Base-by-base conservation (phyloP, 2,888 invertebrate genomes). In the Heliconius cydno region DNA sequence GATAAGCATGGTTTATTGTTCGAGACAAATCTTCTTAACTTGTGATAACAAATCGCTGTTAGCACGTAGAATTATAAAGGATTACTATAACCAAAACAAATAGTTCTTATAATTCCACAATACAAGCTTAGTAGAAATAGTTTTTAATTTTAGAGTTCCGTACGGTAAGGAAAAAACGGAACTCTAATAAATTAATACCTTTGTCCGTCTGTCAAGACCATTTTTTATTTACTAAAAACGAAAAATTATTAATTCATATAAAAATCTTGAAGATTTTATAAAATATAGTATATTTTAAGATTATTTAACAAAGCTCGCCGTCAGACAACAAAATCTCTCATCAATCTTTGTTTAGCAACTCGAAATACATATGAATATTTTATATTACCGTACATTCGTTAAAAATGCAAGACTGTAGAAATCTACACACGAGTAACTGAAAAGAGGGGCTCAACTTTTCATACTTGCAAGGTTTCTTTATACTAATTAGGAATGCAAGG, bases 1-100 rank as follows among this genome's bases (percentile, higher is more conserved):
- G 86, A 86, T 86, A 86, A 85, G 85, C 84, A 84, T 84, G 84
- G 85, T 85, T 85, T 83, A 86, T 85, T 84, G 85, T 83, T 84
- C 81, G 73, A 84, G 82, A 82, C 82, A 84, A 85, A 85, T 85
- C 84, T 84, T 82, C 84, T 84, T 83, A 82, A 82, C 83, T 83
- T 85, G 82, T 79, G 84, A 84, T 85, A 85, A 84, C 84, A 85
- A 79, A 82, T 81, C 79, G 83, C 75, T 81, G 82, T 84, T 83
- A 82, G 81, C 83, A 82, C 80, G 77, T 78, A 78, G 76, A 81
- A 79, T 82, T 82, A 82, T 76, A 75, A 79, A 75, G 75, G 75
- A 25, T 79, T 67, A 74, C 68, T 67, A 65, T 63, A 75, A 74
- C 25, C n/a, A 75, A 46, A 68, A 25, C 46, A 73, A 73, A 73